Conservation (phyloP, 1,140 invertebrate genomes). For the Pachyrhynchus sulphureomaculatus region DNA sequence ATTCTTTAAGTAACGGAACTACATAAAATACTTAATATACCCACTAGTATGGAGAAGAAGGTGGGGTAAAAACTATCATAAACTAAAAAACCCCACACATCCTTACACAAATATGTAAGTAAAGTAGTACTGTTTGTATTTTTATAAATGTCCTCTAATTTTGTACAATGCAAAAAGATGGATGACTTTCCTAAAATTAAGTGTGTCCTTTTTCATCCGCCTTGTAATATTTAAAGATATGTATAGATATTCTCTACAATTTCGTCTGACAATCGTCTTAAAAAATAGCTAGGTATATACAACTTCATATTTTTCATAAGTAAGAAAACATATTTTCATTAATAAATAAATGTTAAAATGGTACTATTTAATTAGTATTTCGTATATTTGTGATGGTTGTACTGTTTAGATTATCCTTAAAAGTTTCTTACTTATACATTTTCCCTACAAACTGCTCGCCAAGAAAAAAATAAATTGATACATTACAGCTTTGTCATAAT, state of each 20-base stretch:
- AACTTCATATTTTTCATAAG: conserved; percentile 32
- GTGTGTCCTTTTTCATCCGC: conserved; percentile 28
- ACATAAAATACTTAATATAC: too few species aligned
- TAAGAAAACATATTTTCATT: conserved; percentile 29
- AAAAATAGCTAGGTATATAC: conserved; percentile 3
- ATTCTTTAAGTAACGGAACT: too few species aligned
- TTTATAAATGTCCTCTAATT: background rate
- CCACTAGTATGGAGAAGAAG: too few species aligned
- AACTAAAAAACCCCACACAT: too few species aligned
- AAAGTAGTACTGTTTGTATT: background rate
- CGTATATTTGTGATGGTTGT: conserved; percentile 20
- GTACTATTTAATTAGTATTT: background rate
- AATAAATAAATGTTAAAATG: conserved; percentile 17
- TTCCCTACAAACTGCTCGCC: too few species aligned
- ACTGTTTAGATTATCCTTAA: background rate
- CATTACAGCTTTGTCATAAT: too few species aligned
- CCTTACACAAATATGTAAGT: too few species aligned
- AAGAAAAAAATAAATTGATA: too few species aligned
- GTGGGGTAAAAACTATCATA: too few species aligned
- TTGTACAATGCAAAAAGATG: background rate
- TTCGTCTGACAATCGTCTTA: conserved; percentile 26
- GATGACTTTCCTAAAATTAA: conserved; percentile 11
- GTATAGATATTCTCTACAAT: conserved; percentile 25
- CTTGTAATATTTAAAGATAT: conserved; percentile 27
- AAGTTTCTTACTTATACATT: background rate